A percentile compares a stretch with the other conserved stretches of the same genome.
Conservation (phyloP, 2,113 vertebrate genomes). For the Mus musculus region DNA sequence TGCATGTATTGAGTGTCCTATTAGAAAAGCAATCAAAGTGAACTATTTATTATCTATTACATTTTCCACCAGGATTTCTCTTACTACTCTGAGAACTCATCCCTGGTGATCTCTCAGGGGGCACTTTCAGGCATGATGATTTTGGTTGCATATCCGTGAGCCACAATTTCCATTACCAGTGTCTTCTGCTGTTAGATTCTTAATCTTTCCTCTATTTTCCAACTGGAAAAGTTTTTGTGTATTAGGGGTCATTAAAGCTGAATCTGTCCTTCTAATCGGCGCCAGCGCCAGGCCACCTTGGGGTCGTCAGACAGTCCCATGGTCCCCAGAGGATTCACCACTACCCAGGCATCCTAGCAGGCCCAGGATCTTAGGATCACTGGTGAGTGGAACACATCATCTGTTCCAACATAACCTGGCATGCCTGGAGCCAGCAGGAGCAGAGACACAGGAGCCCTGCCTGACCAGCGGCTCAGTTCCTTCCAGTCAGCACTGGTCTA, state of each 20-base stretch:
- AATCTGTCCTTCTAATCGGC: not conserved
- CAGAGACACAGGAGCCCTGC: too few species aligned
- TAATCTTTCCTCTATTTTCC: not conserved
- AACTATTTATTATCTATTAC: not conserved
- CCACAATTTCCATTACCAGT: not conserved
- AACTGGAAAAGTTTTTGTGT: not conserved
- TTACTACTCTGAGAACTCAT: not conserved
- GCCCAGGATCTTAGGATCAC: too few species aligned
- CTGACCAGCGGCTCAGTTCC: too few species aligned
- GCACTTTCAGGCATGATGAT: not conserved
- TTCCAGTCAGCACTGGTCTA: too few species aligned
- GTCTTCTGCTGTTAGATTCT: not conserved
- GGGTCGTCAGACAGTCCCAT: too few species aligned
- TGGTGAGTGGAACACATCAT: too few species aligned
- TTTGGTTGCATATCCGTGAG: not conserved
- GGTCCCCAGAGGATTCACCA: too few species aligned
- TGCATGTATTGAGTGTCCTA: not conserved
- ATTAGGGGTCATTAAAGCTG: not conserved
- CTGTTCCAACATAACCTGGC: too few species aligned
- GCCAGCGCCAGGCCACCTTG: too few species aligned
- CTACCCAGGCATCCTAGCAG: too few species aligned
- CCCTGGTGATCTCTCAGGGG: not conserved
- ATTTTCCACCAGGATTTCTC: not conserved
- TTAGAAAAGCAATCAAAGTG: not conserved
- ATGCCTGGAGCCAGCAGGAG: too few species aligned